A percentile compares a stretch with the other conserved stretches of the same genome.
phyloP scores from a whole-genome alignment of 2,113 vertebrate genomes.

The Nipponia nippon region DNA sequence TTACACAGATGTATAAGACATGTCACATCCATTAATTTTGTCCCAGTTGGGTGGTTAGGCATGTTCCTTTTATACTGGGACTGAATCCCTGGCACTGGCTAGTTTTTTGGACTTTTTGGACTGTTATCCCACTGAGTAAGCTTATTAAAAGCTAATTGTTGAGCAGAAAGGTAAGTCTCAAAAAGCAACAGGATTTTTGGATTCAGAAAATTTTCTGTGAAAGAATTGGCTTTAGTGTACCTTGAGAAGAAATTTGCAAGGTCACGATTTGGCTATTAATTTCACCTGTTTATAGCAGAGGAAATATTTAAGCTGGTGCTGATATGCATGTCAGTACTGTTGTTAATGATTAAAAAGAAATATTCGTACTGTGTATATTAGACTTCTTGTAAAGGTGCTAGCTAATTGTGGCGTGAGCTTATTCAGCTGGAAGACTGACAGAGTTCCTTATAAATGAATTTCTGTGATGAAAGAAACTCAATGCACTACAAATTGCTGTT shows the following conservation, averaged over 20 bases:
- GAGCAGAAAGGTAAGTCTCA: background rate
- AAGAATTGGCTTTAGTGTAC: background rate
- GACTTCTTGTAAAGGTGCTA: background rate
- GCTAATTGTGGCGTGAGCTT: background rate
- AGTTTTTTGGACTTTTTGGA: background rate
- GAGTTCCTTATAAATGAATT: background rate
- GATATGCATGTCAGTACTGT: background rate
- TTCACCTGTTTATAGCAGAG: background rate
- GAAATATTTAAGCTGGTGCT: background rate
- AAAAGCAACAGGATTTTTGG: background rate
- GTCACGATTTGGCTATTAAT: background rate
- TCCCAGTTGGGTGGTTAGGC: background rate
- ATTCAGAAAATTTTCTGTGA: background rate
- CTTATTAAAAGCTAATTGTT: background rate
- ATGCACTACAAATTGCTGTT: background rate
- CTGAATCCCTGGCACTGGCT: background rate
- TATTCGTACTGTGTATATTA: background rate
- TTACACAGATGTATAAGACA: background rate
- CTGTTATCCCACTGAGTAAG: background rate
- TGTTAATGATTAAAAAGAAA: background rate
- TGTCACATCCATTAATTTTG: background rate
- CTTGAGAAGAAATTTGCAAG: background rate
- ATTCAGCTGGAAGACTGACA: background rate
- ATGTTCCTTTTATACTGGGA: background rate
- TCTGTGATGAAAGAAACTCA: background rate